Conservation (phyloP, 2,113 vertebrate genomes). For the Rhineura floridana region DNA sequence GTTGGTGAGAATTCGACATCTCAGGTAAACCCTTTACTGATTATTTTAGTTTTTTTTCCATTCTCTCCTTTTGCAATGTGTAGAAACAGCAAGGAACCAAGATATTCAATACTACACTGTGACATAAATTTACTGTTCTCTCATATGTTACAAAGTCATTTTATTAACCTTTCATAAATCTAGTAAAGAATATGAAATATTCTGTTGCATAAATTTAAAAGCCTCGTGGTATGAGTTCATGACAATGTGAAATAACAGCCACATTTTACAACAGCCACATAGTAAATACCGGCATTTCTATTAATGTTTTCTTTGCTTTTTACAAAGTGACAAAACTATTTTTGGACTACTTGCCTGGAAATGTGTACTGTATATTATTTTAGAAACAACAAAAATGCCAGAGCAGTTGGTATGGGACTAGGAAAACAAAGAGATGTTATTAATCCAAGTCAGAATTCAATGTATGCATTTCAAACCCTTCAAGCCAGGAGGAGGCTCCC, state of each 20-base stretch:
- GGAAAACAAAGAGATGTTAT: background rate
- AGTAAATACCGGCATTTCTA: background rate
- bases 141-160: background rate
- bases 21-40: background rate
- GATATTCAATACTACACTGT: background rate
- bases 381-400: background rate
- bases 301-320: background rate
- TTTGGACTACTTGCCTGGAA: background rate
- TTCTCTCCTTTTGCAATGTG: background rate
- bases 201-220: background rate
- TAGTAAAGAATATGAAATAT: background rate
- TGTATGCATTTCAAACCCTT: background rate
- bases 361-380: background rate
- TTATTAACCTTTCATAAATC: background rate
- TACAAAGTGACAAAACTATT: background rate
- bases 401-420: background rate
- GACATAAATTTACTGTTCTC: background rate
- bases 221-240: background rate
- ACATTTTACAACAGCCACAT: background rate
- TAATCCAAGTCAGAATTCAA: background rate
- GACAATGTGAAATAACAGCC: background rate
- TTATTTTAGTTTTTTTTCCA: background rate
- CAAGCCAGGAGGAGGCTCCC: background rate
- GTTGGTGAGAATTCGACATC: too few species aligned
- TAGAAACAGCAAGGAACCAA: background rate